Evolutionary conservation across 2,888 invertebrate species (phyloP), one percentile per base, ranked within the genome.

Genomic region (Drosophila monieri): DNA sequence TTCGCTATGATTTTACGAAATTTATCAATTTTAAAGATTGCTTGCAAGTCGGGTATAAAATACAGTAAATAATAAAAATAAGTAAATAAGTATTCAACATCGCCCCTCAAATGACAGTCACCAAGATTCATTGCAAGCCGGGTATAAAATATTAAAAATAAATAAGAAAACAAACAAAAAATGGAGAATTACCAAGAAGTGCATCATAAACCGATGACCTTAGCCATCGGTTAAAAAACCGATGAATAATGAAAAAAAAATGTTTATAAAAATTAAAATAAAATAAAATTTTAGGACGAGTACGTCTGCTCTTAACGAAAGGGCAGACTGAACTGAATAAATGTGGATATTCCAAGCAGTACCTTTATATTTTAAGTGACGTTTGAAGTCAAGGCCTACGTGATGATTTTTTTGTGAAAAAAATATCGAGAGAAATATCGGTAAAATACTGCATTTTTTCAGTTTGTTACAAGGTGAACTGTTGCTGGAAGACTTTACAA

Each of bases 391-490:
- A 41, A 18, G 15, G 15, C 18, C 15, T 2, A 6, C 6, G 6
- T 32, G n/a, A 10, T 21, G 12, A 4, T 15, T n/a, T 37, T 46
- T 8, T 0, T 0, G n/a, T 44, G 10, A 27, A 8, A 8, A n/a
- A n/a, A n/a, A n/a, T n/a, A n/a, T n/a, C n/a, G n/a, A 27, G 8
- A 3, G 2, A 27, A 27, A 0, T 27, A 27, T 9, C 8, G 27
- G 8, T 27, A 3, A 3, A 4, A 32, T 6, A 14, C 23, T 23
- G 2, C 25, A 39, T 10, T 21, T 2, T n/a, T 56, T 30, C 8
- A 83, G 83, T 18, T 23, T 5, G 5, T 8, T 83, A 1, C 84
- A 85, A 39, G 25, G 27, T 0, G 48, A 79, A 4, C 27, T 88
- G 18, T 15, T 74, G 14, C 54, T 66, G 0, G 41, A 72, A 4